Conservation (phyloP, 2,888 invertebrate genomes). For the Hirtodrosophila histrioides region DNA sequence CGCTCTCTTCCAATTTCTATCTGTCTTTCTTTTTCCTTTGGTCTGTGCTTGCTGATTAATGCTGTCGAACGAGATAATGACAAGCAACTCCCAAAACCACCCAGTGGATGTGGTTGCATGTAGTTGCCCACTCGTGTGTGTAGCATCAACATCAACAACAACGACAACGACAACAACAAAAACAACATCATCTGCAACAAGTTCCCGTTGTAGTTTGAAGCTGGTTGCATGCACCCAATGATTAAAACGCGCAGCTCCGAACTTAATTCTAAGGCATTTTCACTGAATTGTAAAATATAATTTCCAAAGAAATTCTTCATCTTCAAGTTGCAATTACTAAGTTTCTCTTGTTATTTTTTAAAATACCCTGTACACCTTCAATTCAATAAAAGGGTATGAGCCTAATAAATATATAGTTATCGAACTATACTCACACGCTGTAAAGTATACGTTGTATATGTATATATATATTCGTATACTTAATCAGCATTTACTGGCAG, state of each 20-base stretch:
- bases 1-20: background rate
- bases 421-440: too few relatives aligned
- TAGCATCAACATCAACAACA: conserved; percentile 15
- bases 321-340: conserved; percentile 60
- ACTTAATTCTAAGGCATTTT: conserved; percentile 76
- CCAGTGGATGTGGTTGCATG: conserved; percentile 41
- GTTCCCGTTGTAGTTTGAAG: conserved; percentile 53
- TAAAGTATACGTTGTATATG: too few relatives aligned
- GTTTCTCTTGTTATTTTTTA: conserved; percentile 52
- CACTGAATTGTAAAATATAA: conserved; percentile 76
- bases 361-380: conserved; percentile 13
- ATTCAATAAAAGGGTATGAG: background rate
- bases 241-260: conserved; percentile 70
- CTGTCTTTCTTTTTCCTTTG: conserved; percentile 7
- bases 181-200: conserved; percentile 31
- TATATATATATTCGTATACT: too few relatives aligned
- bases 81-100: conserved; percentile 68
- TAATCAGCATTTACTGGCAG: too few relatives aligned
- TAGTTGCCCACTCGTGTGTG: conserved; percentile 61
- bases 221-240: conserved; percentile 72
- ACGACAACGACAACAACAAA: conserved; percentile 16
- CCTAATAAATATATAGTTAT: too few relatives aligned
- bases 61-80: conserved; percentile 70
- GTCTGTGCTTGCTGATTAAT: conserved; percentile 55
- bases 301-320: conserved; percentile 69